Evolutionary conservation across 2,113 vertebrate genomes (phyloP).

Genomic region (Sapajus apella): DNA sequence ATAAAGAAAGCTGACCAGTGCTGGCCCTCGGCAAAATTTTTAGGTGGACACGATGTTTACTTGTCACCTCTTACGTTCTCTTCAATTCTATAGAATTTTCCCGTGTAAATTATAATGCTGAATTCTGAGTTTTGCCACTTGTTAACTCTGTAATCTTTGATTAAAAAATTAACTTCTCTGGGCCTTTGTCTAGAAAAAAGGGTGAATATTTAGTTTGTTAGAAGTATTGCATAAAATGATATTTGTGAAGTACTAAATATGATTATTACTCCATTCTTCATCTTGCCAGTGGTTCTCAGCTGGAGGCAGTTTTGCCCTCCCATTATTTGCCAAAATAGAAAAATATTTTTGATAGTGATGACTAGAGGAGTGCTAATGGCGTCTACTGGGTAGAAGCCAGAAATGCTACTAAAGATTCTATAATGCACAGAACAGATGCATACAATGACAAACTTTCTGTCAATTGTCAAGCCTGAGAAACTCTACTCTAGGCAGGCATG

Average conservation of each 20-base stretch:
- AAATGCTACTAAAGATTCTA: neutral
- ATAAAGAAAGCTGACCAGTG: neutral
- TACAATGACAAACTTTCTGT: neutral
- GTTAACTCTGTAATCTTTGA: neutral
- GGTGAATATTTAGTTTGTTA: neutral
- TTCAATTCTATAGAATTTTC: neutral
- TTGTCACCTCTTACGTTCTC: neutral
- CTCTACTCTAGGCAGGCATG: accelerated
- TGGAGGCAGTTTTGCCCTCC: neutral
- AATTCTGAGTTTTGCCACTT: neutral
- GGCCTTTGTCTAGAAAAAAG: neutral
- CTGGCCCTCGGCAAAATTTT: neutral
- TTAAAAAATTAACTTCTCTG: neutral
- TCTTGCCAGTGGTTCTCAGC: neutral
- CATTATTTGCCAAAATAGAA: neutral
- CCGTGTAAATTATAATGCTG: neutral
- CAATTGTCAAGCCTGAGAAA: neutral
- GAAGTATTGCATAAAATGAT: neutral
- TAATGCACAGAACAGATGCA: neutral
- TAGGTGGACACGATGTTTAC: neutral
- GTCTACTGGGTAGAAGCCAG: neutral
- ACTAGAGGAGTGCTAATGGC: neutral
- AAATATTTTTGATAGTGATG: neutral
- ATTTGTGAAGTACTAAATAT: neutral
- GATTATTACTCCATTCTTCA: neutral